These are phyloP conservation scores for Halcyon leucocephala DNA, from an alignment of 2,797 vertebrate species.

Conservation along the genomic window DNA sequence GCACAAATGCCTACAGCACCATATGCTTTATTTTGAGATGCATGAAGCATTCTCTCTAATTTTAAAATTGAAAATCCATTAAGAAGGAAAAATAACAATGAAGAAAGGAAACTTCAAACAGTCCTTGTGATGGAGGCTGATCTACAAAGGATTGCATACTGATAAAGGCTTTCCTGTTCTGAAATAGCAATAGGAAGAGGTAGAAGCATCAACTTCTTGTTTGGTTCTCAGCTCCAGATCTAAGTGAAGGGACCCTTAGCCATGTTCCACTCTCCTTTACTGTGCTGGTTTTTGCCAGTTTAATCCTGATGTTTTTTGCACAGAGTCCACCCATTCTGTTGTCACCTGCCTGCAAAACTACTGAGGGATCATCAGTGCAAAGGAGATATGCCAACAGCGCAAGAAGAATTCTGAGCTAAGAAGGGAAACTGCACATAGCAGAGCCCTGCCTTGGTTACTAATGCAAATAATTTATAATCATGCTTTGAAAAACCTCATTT, in stretches of 20 bases:
- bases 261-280: not conserved
- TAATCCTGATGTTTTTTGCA: not conserved
- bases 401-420: not conserved
- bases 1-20: not conserved
- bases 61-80: not conserved
- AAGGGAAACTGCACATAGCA: not conserved
- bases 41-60: not conserved
- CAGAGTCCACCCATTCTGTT: not conserved
- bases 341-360: not conserved
- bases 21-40: not conserved
- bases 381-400: not conserved
- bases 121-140: not conserved
- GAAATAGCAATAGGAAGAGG: conserved; percentile 50
- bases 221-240: not conserved
- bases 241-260: not conserved
- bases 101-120: not conserved
- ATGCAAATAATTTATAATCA: not conserved
- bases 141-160: not conserved
- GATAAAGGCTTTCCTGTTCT: conserved; percentile 45
- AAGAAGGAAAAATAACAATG: not conserved
- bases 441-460: not conserved
- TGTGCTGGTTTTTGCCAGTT: not conserved
- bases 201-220: conserved; percentile 40
- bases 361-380: not conserved
- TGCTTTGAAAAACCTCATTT: not conserved